Evolutionary conservation across 2,797 vertebrate genomes (phyloP).

Genomic region (Manis javanica): DNA sequence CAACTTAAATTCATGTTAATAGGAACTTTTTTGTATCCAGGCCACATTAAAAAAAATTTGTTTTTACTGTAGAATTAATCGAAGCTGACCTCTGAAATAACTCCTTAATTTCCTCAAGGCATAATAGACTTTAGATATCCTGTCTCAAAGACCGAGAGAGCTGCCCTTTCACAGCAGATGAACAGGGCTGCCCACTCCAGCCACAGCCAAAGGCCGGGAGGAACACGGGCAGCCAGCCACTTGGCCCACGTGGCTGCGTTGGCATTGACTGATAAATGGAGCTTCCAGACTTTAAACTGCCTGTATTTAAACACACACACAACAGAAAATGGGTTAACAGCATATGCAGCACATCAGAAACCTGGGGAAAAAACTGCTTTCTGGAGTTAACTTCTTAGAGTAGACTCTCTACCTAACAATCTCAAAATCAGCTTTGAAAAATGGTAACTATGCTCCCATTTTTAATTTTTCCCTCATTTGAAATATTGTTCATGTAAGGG

Average conservation of each 20-base stretch:
- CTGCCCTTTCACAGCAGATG: neutral
- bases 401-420: neutral
- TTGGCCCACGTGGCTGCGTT: neutral
- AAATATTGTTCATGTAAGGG: neutral
- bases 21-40: neutral
- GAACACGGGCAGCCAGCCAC: fast-evolving
- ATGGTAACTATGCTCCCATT: conserved; percentile 70
- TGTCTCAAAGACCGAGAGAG: neutral
- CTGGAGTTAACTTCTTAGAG: neutral
- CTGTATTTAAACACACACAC: neutral
- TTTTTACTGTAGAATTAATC: neutral
- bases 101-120: neutral
- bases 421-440: conserved; percentile 24
- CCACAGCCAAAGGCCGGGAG: neutral
- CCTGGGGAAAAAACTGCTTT: neutral
- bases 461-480: conserved; percentile 76
- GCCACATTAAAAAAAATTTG: neutral
- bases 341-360: neutral
- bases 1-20: neutral
- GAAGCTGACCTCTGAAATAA: neutral
- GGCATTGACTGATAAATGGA: neutral
- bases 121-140: neutral
- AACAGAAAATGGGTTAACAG: neutral
- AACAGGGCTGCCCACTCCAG: fast-evolving
- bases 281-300: neutral